These are phyloP conservation scores for Pangasius sanitwongsei DNA, from an alignment of 2,797 vertebrate species.

Conservation along the genomic window DNA sequence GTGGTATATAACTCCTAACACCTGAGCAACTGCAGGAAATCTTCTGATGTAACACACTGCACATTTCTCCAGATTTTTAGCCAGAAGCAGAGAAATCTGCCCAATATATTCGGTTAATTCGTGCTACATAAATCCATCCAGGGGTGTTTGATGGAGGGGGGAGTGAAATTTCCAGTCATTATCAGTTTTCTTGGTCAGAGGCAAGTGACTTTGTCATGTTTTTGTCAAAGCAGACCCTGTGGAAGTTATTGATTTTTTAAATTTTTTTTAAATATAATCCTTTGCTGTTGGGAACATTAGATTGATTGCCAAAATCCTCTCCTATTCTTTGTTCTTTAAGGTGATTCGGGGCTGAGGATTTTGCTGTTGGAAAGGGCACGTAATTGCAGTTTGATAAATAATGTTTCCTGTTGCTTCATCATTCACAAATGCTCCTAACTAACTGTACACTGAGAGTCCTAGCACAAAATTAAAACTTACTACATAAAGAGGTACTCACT, in stretches of 20 bases:
- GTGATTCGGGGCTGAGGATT: neutral
- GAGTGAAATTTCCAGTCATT: neutral
- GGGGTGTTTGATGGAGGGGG: neutral
- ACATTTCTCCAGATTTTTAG: neutral
- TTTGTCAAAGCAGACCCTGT: neutral
- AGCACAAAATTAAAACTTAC: constrained; percentile 18
- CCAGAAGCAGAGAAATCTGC: constrained; percentile 3
- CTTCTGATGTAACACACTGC: neutral
- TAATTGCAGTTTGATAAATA: neutral
- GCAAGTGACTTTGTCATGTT: neutral
- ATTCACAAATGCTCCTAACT: constrained; percentile 4
- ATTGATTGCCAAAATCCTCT: constrained; percentile 7
- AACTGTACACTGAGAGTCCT: neutral
- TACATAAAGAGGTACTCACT: neutral
- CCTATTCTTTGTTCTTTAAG: neutral
- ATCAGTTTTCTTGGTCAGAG: neutral
- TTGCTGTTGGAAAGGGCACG: neutral
- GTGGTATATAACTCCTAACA: neutral
- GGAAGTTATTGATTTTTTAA: constrained; percentile 20
- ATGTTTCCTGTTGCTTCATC: neutral
- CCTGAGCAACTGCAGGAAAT: neutral
- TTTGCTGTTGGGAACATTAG: neutral
- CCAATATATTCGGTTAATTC: neutral
- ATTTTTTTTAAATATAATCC: neutral
- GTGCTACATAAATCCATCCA: neutral